These are phyloP conservation scores for Lasioglossum lativentre DNA, from an alignment of 2,888 invertebrate genomes.

Conservation along the genomic window DNA sequence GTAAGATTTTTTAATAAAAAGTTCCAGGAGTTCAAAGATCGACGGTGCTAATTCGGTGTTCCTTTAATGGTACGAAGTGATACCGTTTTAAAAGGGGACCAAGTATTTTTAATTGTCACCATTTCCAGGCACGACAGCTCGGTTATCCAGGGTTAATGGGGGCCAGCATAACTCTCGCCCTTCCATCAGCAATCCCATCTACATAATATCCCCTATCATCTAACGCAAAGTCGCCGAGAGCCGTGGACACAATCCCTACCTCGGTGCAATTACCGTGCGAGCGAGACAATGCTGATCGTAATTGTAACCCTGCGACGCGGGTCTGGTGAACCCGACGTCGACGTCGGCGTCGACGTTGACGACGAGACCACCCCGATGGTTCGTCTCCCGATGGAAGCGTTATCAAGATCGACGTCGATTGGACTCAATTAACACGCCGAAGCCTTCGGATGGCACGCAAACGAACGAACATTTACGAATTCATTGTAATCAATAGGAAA, in stretches of 20 bases:
- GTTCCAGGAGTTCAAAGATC: too few relatives aligned
- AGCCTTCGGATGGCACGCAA: not conserved
- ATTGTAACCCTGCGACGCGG: conserved; percentile 7
- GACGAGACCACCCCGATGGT: conserved; percentile 30
- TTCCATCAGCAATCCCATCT: not conserved
- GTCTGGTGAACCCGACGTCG: not conserved
- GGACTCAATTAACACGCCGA: conserved; percentile 55
- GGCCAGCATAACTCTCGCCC: not conserved
- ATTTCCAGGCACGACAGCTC: not conserved
- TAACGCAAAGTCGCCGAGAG: not conserved
- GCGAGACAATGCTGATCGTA: not conserved
- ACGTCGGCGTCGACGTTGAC: not conserved
- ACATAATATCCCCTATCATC: conserved; percentile 7
- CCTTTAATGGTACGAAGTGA: not conserved
- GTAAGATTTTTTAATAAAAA: not conserved
- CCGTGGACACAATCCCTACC: not conserved
- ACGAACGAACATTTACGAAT: conserved; percentile 2
- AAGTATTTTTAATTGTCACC: conserved; percentile 1
- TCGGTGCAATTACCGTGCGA: conserved; percentile 3
- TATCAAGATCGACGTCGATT: conserved; percentile 46
- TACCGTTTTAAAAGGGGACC: not conserved
- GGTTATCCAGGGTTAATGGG: not conserved
- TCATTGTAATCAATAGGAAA: not conserved
- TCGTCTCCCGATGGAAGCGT: conserved; percentile 24
- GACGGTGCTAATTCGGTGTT: too few relatives aligned